phyloP scores from a whole-genome alignment of 1,140 invertebrate genomes.

The Trachymyrmex cornetzi region DNA sequence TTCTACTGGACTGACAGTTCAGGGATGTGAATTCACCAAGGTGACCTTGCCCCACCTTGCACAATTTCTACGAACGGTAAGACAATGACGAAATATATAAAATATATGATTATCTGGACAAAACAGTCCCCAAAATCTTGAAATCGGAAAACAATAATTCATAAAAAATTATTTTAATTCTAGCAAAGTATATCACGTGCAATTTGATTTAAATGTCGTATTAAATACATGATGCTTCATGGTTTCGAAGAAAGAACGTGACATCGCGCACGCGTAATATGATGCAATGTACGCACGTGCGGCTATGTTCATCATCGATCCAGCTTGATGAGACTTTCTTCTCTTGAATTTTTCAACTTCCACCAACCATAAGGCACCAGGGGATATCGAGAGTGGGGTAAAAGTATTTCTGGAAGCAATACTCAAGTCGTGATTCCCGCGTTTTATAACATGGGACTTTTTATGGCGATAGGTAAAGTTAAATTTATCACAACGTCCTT shows the following conservation, averaged over 20 bases:
- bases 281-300: constrained; percentile 68
- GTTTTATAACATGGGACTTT: background rate
- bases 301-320: constrained; percentile 57
- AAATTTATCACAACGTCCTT: constrained; percentile 2
- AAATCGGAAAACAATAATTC: background rate
- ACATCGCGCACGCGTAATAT: constrained; percentile 58
- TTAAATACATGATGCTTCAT: background rate
- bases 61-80: constrained; percentile 70
- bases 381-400: constrained; percentile 17
- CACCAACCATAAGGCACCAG: background rate
- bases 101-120: background rate
- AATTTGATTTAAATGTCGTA: constrained; percentile 10
- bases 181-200: background rate
- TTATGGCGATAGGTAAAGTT: constrained; percentile 9
- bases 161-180: background rate
- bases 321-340: constrained; percentile 14
- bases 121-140: background rate
- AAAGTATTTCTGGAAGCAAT: constrained; percentile 49
- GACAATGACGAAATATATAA: constrained; percentile 10
- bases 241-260: constrained; percentile 49
- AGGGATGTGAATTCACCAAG: constrained; percentile 78
- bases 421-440: background rate
- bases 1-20: constrained; percentile 76
- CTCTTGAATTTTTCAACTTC: background rate
- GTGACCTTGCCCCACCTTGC: constrained; percentile 85